phyloP scores from a whole-genome alignment of 2,888 invertebrate species.

The Acanthococcus lagerstroemiae region DNA sequence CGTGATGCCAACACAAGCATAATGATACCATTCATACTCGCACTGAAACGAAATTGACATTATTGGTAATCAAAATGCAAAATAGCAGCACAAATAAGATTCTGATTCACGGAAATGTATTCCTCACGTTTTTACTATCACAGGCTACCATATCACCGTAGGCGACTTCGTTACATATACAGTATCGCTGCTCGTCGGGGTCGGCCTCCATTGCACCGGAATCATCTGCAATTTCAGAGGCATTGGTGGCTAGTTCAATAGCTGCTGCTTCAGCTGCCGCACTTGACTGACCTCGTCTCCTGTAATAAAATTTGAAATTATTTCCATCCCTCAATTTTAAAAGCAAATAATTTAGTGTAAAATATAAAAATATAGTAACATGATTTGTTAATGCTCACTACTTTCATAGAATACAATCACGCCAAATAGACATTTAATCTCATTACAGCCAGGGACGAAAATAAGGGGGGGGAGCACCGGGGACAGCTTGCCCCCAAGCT shows the following conservation, averaged over 20 bases:
- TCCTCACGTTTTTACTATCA: constrained; percentile 86
- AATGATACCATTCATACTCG: constrained; percentile 98
- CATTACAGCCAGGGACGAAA: too few relatives aligned
- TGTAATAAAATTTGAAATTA: too few relatives aligned
- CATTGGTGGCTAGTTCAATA: constrained; percentile 46
- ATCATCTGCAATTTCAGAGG: constrained; percentile 49
- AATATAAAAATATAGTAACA: too few relatives aligned
- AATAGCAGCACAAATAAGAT: neutral
- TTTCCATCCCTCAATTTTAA: too few relatives aligned
- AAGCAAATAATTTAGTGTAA: too few relatives aligned
- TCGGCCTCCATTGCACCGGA: constrained; percentile 75
- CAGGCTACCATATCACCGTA: constrained; percentile 99
- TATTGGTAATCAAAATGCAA: neutral
- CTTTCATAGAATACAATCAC: too few relatives aligned
- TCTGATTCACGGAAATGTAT: constrained; percentile 15
- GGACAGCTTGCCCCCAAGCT: too few relatives aligned
- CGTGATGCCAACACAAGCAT: constrained; percentile 91
- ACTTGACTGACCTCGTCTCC: constrained; percentile 5
- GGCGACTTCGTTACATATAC: constrained; percentile 80
- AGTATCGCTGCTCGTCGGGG: constrained; percentile 92
- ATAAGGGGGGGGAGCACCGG: too few relatives aligned
- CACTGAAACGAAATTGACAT: constrained; percentile 56
- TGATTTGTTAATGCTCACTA: too few relatives aligned
- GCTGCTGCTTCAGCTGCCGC: constrained; percentile 41
- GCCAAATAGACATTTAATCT: too few relatives aligned